Conservation (phyloP, 2,113 vertebrate species). For the Apus apus region DNA sequence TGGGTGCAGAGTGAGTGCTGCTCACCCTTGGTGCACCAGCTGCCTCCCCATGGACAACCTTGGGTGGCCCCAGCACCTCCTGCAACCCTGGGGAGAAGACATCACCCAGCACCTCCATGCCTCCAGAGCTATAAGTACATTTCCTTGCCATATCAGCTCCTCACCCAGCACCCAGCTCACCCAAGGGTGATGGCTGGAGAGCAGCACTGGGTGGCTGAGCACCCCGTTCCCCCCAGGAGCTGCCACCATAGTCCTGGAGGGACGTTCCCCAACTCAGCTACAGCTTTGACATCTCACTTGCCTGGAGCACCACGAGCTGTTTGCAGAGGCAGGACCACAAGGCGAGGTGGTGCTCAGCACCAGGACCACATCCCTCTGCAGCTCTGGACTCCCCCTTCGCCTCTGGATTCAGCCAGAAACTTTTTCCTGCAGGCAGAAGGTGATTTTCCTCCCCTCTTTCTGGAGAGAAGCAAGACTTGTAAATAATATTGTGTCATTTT, state of each 20-base stretch:
- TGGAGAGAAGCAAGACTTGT: slow-evolving; percentile 10
- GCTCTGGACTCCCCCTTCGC: neutral
- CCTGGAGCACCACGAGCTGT: neutral
- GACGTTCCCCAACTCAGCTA: neutral
- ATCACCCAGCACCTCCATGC: too few relatives aligned
- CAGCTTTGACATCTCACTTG: accelerated
- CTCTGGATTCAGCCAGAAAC: neutral
- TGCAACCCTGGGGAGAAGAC: too few relatives aligned
- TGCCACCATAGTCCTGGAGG: neutral
- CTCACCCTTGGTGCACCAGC: neutral
- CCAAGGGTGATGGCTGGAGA: neutral
- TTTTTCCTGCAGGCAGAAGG: neutral
- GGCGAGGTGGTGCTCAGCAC: neutral
- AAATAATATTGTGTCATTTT: neutral
- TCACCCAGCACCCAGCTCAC: neutral
- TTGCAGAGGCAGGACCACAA: neutral
- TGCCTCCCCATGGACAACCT: neutral
- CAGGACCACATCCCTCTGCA: accelerated
- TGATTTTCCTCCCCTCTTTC: neutral
- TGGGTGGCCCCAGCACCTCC: neutral
- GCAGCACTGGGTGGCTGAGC: neutral
- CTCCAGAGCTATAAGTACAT: accelerated
- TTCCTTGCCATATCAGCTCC: neutral
- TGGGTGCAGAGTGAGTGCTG: accelerated
- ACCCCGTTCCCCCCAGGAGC: accelerated